Evolutionary conservation across 2,888 invertebrate genomes (phyloP).

Genomic region (Mesorhabditis sp.): DNA sequence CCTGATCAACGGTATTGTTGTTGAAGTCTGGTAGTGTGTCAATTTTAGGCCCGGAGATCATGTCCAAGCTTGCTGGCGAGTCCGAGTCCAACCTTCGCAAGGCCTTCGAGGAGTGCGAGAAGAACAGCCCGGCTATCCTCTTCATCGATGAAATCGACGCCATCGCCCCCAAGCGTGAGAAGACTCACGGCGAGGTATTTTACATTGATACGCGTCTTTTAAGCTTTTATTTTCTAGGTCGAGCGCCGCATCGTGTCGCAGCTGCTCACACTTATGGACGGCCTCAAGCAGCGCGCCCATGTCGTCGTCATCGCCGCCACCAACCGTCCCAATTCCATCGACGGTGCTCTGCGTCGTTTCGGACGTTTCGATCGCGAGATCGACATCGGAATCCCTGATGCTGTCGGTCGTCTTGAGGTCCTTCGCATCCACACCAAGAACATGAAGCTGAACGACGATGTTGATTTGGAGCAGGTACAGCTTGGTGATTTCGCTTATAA

Average conservation of each 20-base stretch:
- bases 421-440: conserved; percentile 98
- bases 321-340: conserved; percentile 96
- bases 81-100: conserved; percentile 97
- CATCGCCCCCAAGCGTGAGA: conserved; percentile 99
- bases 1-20: conserved; percentile 76
- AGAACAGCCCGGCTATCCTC: conserved; percentile 97
- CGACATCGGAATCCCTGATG: conserved; percentile 98
- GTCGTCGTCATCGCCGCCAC: conserved; percentile 99
- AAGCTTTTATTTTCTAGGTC: conserved; percentile 84
- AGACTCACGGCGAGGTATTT: conserved; percentile 61
- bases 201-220: too few species aligned
- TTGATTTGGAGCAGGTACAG: conserved; percentile 85
- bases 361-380: conserved; percentile 96
- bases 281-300: conserved; percentile 96
- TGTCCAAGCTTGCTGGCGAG: conserved; percentile 98
- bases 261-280: conserved; percentile 95
- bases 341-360: conserved; percentile 91
- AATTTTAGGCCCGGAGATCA: conserved; percentile 83
- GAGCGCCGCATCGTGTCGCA: conserved; percentile 98
- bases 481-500: neutral
- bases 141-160: conserved; percentile 99
- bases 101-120: conserved; percentile 98
- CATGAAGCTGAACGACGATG: conserved; percentile 97
- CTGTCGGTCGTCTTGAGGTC: conserved; percentile 93
- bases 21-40: too few species aligned